Evolutionary conservation across 2,113 vertebrate species (phyloP), one percentile per base, ranked within the genome.

Genomic region (Xyrauchen texanus): DNA sequence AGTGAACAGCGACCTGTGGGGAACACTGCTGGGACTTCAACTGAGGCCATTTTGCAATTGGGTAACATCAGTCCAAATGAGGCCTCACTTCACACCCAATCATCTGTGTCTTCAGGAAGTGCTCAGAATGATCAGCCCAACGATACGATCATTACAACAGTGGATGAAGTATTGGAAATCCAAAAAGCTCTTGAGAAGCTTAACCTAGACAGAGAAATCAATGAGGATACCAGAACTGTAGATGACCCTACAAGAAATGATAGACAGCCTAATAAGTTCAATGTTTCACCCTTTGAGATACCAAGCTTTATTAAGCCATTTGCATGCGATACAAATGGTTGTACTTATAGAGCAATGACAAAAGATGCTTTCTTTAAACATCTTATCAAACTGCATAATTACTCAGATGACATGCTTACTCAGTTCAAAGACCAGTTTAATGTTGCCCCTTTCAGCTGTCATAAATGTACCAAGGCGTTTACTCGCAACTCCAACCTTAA

Each of bases 401-500:
- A 97, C 77, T 94, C 93, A 34, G 83, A 93, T 47, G 95, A 97
- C 55, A 97, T 96, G 96, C 94, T 99, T 44, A 90, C 94, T 72
- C 93, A 91, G 81, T 93, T 96, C 87, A 98, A 96, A 71, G 94
- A 93, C 78, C 95, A 96, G 0, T 91, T 95, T 62, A 96, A 95
- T 66, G 96, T 96, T 80, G 95, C 97, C 58, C 97, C 96, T 0
- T 99, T 97, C 87, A 95, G 94, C 85, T 99, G 97, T 87, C 88
- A 95, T 79, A 94, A 93, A 67, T 99, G 97, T 86, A 92, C 88
- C 45, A 99, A 98, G 91, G 92, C 95, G 0, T 99, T 98, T 86
- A 99, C 97, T 6, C 94, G 97, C 60, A 99, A 99, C 89, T 98
- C 97, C 16, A 99, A 98, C 85, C 96, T 98, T 61, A 93, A 95